Percentiles rank a stretch among this genome's conserved stretches.
Conservation (phyloP, 2,113 vertebrate genomes). For the Pristiophorus japonicus region DNA sequence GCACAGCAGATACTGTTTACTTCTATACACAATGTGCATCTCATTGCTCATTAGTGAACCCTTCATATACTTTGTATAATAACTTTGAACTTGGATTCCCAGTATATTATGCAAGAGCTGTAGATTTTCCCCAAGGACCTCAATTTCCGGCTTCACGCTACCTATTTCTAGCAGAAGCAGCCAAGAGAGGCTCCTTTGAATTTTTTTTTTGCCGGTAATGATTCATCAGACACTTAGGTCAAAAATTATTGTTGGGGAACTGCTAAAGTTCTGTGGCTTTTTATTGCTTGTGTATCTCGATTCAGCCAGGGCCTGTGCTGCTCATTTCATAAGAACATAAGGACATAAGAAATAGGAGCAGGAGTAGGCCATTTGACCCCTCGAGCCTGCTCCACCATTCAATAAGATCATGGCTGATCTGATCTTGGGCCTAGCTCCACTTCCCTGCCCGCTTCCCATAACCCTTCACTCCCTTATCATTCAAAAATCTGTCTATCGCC, state of each 20-base stretch:
- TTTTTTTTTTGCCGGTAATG: not conserved
- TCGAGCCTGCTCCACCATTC: too few relatives aligned
- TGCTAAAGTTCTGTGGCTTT: not conserved
- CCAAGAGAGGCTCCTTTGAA: not conserved
- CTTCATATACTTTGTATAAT: not conserved
- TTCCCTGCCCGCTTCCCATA: too few relatives aligned
- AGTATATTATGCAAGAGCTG: not conserved
- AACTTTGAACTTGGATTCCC: not conserved
- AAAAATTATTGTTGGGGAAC: not conserved
- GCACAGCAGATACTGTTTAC: not conserved
- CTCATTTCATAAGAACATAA: too few relatives aligned
- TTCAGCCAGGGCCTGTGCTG: not conserved
- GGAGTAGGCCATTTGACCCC: too few relatives aligned
- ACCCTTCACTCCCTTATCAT: too few relatives aligned
- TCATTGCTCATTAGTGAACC: not conserved
- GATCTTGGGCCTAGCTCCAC: too few relatives aligned
- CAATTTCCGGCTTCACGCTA: not conserved
- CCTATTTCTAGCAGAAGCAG: not conserved
- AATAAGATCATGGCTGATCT: too few relatives aligned
- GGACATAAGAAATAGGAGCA: too few relatives aligned
- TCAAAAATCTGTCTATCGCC: too few relatives aligned
- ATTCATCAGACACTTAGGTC: not conserved
- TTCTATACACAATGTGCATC: too few relatives aligned
- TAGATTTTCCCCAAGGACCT: not conserved
- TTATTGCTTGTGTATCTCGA: not conserved